phyloP scores from a whole-genome alignment of 2,888 invertebrate species.

The Glyphotaelius pellucidus region DNA sequence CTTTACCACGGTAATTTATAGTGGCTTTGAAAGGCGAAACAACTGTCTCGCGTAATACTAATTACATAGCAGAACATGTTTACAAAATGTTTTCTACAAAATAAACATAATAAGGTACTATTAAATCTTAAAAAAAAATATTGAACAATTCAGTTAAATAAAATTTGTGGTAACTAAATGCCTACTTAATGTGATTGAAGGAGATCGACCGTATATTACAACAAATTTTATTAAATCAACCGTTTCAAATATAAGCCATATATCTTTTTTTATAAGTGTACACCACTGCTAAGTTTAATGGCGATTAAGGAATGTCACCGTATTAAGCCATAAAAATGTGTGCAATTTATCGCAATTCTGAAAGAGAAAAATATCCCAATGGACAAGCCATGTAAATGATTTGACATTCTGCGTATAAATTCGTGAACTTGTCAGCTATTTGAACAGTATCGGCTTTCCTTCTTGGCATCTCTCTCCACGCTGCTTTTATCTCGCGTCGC shows the following conservation, averaged over 20 bases:
- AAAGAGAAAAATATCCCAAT: conserved; percentile 26
- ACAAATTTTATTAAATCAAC: background rate
- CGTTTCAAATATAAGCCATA: background rate
- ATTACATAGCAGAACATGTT: too few species aligned
- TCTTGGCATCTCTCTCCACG: background rate
- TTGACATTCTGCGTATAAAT: conserved; percentile 53
- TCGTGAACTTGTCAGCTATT: conserved; percentile 55
- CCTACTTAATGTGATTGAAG: background rate
- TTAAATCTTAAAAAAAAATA: too few species aligned
- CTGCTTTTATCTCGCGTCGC: background rate
- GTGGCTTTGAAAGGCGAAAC: too few species aligned
- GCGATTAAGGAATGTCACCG: background rate
- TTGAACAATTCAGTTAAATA: too few species aligned
- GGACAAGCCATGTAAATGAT: conserved; percentile 52
- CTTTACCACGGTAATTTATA: too few species aligned
- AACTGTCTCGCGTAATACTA: too few species aligned
- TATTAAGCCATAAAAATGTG: conserved; percentile 17
- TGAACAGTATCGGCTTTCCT: conserved; percentile 57
- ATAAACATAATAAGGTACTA: too few species aligned
- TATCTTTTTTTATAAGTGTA: background rate
- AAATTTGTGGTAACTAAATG: too few species aligned
- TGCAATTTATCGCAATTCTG: conserved; percentile 16
- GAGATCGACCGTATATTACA: background rate
- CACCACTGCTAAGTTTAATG: background rate
- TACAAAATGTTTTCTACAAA: too few species aligned